Conservation (phyloP, 1,140 invertebrate species). For the Sminthurides bifidus region DNA sequence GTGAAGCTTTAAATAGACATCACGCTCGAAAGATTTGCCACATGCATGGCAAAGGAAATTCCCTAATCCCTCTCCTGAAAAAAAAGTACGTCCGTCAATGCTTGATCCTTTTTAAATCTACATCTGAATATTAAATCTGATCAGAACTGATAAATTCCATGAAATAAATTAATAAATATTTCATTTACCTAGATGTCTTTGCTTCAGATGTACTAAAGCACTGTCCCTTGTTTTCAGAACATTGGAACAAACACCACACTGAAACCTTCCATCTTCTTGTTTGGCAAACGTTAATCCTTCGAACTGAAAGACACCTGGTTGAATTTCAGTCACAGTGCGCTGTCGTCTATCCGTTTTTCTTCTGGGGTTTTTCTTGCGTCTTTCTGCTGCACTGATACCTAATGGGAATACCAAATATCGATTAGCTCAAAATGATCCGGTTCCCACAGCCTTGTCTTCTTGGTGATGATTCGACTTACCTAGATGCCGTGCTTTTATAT, state of each 20-base stretch:
- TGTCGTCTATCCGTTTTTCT: slow-evolving; percentile 1
- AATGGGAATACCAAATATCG: too few species aligned
- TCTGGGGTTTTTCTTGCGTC: not conserved
- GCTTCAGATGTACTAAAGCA: not conserved
- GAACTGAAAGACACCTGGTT: not conserved
- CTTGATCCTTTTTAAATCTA: not conserved
- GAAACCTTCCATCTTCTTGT: not conserved
- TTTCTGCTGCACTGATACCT: too few species aligned
- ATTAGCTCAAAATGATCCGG: not conserved
- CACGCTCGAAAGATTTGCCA: slow-evolving; percentile 1
- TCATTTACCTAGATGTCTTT: slow-evolving; percentile 1
- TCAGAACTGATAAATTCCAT: too few species aligned
- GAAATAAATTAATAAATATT: not conserved
- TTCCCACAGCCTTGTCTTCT: not conserved
- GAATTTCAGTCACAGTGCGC: not conserved
- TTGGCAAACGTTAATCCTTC: not conserved
- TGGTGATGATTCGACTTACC: not conserved
- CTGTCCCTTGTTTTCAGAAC: slow-evolving; percentile 2
- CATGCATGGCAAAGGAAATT: slow-evolving; percentile 2
- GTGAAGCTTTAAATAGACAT: not conserved
- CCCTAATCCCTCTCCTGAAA: not conserved
- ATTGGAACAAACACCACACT: slow-evolving; percentile 4
- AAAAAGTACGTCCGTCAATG: not conserved
- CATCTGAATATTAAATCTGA: too few species aligned
- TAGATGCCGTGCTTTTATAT: not conserved